Evolutionary conservation across 2,797 vertebrate genomes (phyloP).

Genomic region (Lepilemur septentrionalis): DNA sequence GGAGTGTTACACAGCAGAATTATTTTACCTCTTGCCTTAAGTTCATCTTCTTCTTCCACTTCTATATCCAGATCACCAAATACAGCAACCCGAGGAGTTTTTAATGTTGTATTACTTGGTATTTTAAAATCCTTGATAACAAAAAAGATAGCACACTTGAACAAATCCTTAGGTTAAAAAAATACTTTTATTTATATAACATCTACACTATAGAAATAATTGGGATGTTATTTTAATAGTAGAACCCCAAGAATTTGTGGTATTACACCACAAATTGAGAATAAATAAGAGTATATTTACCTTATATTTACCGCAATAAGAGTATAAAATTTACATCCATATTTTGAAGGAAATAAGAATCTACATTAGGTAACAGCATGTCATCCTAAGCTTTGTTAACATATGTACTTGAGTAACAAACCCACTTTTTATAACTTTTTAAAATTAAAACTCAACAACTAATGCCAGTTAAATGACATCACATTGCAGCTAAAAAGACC

Average conservation of each 20-base stretch:
- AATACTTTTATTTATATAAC: background rate
- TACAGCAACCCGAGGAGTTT: conserved; percentile 90
- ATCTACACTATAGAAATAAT: background rate
- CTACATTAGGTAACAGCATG: background rate
- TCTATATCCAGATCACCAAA: conserved; percentile 96
- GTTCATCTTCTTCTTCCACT: conserved; percentile 94
- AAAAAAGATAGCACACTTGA: conserved; percentile 47
- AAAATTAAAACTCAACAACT: conserved; percentile 27
- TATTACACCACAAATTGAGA: no score
- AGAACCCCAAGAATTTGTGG: background rate
- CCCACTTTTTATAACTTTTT: background rate
- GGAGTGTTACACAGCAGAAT: background rate
- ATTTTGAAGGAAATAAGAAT: background rate
- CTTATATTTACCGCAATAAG: no score
- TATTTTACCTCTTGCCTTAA: conserved; percentile 92
- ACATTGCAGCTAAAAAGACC: background rate
- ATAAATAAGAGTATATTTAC: no score
- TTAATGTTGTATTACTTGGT: conserved; percentile 90
- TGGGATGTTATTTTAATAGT: background rate
- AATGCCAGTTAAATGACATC: background rate
- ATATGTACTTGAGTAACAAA: background rate
- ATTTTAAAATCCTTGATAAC: conserved; percentile 88
- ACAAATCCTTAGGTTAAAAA: background rate
- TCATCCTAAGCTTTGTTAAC: background rate
- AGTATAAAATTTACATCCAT: conserved; percentile 35